Conservation (phyloP, 2,797 vertebrate genomes). For the Scomberomorus guttatus region DNA sequence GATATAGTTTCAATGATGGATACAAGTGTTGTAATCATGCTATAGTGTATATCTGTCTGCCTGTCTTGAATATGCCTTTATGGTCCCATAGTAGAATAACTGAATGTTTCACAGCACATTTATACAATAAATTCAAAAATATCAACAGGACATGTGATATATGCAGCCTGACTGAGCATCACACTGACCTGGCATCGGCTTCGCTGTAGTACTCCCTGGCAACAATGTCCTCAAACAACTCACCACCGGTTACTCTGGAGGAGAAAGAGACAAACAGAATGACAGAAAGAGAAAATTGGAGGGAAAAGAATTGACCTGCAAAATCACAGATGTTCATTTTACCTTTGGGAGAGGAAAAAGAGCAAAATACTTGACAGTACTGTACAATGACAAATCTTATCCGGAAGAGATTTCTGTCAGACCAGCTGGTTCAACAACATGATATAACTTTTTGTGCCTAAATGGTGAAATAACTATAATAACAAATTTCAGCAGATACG, state of each 20-base stretch:
- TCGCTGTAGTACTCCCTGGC: constrained; percentile 99
- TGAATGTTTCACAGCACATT: neutral
- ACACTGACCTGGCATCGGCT: constrained; percentile 97
- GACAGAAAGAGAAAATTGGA: neutral
- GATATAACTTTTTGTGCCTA: neutral
- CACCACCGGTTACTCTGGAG: constrained; percentile 95
- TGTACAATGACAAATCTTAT: neutral
- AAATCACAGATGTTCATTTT: constrained; percentile 19
- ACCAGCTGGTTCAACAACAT: neutral
- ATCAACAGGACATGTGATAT: neutral
- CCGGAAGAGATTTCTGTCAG: neutral
- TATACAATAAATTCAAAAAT: neutral
- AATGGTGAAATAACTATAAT: constrained; percentile 27
- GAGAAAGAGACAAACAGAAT: neutral
- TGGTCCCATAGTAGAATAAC: constrained; percentile 1
- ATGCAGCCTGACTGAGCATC: neutral
- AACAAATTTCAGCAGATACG: constrained; percentile 18
- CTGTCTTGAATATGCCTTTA: constrained; percentile 39
- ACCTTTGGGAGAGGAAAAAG: neutral
- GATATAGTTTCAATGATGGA: neutral
- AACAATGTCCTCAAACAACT: constrained; percentile 98
- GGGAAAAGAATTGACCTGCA: neutral
- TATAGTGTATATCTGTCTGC: neutral
- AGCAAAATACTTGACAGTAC: neutral
- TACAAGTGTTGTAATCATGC: neutral